These are phyloP conservation scores for Ferrisia virgata DNA, from an alignment of 2,888 invertebrate genomes.

Conservation along the genomic window DNA sequence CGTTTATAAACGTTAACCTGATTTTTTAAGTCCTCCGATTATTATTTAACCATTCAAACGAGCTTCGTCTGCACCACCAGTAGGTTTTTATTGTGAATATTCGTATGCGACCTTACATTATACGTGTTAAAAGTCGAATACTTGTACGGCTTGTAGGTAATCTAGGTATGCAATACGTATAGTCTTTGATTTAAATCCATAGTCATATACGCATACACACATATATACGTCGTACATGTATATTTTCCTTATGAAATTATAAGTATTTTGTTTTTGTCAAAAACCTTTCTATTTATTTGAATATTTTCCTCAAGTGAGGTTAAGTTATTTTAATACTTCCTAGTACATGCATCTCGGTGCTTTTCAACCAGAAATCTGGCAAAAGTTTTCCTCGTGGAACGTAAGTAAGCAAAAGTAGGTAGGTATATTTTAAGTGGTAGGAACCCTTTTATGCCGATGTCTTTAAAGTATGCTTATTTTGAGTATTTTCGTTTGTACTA, in stretches of 20 bases:
- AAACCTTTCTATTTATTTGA: background rate
- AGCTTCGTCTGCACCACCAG: no score
- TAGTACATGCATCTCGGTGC: background rate
- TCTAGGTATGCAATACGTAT: no score
- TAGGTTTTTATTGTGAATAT: no score
- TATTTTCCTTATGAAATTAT: background rate
- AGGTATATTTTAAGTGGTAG: background rate
- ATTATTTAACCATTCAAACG: no score
- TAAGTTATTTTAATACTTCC: background rate
- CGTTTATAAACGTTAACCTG: no score
- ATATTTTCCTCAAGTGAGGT: background rate
- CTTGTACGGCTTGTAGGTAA: no score
- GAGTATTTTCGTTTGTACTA: background rate
- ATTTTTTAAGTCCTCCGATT: no score
- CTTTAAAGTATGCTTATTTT: background rate
- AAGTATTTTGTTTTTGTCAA: background rate
- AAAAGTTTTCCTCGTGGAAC: background rate
- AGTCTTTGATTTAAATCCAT: no score
- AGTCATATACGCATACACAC: no score
- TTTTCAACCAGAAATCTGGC: background rate
- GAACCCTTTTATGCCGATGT: background rate
- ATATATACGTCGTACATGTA: no score
- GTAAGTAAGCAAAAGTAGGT: background rate
- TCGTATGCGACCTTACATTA: no score
- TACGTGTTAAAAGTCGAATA: no score